Evolutionary conservation across 2,113 vertebrate species (phyloP).

Genomic region (Balaenoptera acutorostrata): DNA sequence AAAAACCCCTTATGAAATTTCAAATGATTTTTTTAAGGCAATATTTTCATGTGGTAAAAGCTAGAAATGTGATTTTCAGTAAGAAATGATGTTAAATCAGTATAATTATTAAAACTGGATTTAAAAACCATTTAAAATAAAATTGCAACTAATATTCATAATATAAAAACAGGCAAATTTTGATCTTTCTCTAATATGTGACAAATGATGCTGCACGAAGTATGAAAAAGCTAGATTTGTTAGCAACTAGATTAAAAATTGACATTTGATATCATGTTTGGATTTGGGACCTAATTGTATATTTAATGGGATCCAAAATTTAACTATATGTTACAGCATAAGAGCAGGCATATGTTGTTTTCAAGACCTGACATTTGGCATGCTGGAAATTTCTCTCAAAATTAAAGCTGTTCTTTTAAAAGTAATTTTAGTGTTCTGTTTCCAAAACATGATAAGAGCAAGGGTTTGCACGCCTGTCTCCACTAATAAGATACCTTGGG

Average conservation of each 20-base stretch:
- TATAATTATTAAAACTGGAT: not conserved
- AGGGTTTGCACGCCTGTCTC: not conserved
- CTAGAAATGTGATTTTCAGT: not conserved
- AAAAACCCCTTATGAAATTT: not conserved
- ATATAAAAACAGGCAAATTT: not conserved
- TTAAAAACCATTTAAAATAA: not conserved
- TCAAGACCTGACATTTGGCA: not conserved
- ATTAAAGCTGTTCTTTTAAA: not conserved
- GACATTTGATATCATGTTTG: not conserved
- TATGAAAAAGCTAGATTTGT: not conserved
- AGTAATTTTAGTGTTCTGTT: not conserved
- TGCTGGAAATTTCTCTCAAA: not conserved
- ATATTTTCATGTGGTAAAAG: not conserved
- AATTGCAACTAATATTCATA: not conserved
- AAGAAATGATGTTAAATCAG: not conserved
- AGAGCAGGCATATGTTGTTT: not conserved
- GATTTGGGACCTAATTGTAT: not conserved
- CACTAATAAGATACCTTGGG: not conserved
- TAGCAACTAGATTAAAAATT: not conserved
- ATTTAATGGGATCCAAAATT: not conserved
- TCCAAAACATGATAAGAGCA: not conserved
- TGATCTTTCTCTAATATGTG: not conserved
- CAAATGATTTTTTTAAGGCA: not conserved
- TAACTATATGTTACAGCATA: not conserved
- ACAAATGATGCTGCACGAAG: not conserved